Evolutionary conservation across 1,140 invertebrate genomes (phyloP).

Genomic region (Orius laevigatus): DNA sequence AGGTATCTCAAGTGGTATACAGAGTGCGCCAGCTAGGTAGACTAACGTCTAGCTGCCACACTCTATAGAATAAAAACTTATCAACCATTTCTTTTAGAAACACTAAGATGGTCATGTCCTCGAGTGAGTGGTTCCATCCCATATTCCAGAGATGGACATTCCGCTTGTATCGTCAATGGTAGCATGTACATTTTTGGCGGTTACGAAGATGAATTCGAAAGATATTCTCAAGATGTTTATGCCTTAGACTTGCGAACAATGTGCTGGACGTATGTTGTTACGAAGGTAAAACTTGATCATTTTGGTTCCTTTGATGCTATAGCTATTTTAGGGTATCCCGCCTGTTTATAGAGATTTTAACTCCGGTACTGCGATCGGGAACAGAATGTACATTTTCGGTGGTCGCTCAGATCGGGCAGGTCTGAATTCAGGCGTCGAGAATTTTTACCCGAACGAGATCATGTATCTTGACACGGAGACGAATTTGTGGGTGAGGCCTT

Average conservation of each 20-base stretch:
- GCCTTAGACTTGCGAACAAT: conserved; percentile 54
- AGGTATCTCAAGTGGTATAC: conserved; percentile 24
- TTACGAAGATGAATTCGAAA: conserved; percentile 58
- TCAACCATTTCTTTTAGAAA: conserved; percentile 30
- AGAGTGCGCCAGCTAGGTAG: neutral
- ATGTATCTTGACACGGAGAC: conserved; percentile 55
- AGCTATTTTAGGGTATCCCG: conserved; percentile 21
- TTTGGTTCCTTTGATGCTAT: neutral
- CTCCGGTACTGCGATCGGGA: conserved; percentile 53
- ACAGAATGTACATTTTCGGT: conserved; percentile 73
- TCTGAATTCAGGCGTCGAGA: conserved; percentile 44
- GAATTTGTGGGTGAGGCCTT: conserved; percentile 47
- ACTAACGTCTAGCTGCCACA: neutral
- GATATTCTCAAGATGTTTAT: conserved; percentile 65
- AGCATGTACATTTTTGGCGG: conserved; percentile 86
- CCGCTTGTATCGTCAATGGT: conserved; percentile 62
- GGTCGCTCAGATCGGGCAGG: conserved; percentile 54
- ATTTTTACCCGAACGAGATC: conserved; percentile 62
- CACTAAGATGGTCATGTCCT: conserved; percentile 48
- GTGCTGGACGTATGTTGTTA: conserved; percentile 47
- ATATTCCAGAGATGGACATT: conserved; percentile 72
- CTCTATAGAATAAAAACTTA: neutral
- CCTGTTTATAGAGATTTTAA: conserved; percentile 76
- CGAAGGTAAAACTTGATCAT: conserved; percentile 30
- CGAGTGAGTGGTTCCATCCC: conserved; percentile 48